These are phyloP conservation scores for Pocillopora damicornis DNA, from an alignment of 64 coral and sea anemone genomes.

Conservation along the genomic window DNA sequence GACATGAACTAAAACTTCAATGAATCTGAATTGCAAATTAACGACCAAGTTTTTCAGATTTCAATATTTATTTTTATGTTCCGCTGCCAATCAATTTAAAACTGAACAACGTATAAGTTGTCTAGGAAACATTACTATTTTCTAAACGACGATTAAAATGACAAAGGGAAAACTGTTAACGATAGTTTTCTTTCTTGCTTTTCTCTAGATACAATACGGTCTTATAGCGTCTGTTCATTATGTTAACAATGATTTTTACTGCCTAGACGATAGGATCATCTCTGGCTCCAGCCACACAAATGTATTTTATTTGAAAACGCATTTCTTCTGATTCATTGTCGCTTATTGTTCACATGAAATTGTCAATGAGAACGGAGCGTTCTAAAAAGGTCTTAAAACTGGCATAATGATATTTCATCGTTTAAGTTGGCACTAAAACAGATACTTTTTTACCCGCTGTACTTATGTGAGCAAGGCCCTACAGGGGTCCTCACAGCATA, in stretches of 20 bases:
- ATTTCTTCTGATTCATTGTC: not conserved
- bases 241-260: no score
- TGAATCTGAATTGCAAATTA: conserved; percentile 46
- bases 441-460: no score
- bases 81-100: not conserved
- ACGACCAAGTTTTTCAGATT: not conserved
- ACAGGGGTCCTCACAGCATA: not conserved
- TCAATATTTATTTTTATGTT: not conserved
- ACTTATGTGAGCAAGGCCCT: not conserved
- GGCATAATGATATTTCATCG: no score
- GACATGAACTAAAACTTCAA: not conserved
- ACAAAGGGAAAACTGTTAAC: not conserved
- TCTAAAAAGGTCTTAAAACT: no score
- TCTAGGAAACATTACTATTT: not conserved
- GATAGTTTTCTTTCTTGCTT: not conserved
- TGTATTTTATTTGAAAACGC: not conserved
- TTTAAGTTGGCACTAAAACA: no score
- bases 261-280: no score
- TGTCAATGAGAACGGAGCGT: no score
- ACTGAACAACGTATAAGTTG: not conserved
- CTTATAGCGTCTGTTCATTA: no score
- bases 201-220: no score
- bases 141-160: not conserved
- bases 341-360: no score
- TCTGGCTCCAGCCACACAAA: not conserved